Percentiles rank a stretch among this genome's conserved stretches.
These are phyloP conservation scores for Agelastica alni DNA, from an alignment of 2,888 invertebrate species.

Conservation along the genomic window DNA sequence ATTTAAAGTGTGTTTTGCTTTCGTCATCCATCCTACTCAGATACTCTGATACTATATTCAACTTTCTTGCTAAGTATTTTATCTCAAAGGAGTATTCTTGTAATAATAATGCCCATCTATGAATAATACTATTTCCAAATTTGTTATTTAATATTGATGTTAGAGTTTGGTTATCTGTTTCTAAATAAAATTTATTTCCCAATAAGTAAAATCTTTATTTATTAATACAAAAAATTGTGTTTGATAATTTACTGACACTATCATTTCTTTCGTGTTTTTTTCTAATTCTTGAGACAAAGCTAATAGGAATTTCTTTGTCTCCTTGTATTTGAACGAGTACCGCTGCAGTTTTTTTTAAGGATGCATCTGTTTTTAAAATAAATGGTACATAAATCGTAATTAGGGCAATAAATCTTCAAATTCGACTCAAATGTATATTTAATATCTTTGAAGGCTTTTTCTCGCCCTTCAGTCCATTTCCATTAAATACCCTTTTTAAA, in stretches of 20 bases:
- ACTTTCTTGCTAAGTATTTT: not conserved
- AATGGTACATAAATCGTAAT: constrained; percentile 3
- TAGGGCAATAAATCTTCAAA: constrained; percentile 6
- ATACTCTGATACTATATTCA: not conserved
- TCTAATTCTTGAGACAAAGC: not conserved
- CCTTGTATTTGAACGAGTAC: constrained; percentile 7
- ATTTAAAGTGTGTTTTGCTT: too few relatives aligned
- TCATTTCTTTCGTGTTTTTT: not conserved
- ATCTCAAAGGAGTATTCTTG: not conserved
- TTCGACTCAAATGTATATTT: constrained; percentile 8
- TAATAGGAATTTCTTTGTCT: constrained; percentile 4
- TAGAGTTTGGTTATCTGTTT: not conserved
- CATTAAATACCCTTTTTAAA: not conserved
- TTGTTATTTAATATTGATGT: not conserved
- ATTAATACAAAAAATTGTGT: not conserved
- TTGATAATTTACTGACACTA: not conserved
- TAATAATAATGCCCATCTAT: not conserved
- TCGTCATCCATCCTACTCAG: not conserved
- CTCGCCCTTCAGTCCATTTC: too few relatives aligned
- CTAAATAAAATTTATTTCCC: too few relatives aligned
- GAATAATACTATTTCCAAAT: not conserved
- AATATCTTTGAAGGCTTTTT: constrained; percentile 1
- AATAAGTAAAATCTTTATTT: not conserved
- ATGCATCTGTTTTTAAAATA: constrained; percentile 9
- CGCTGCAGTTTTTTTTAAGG: constrained; percentile 1